phyloP scores from a whole-genome alignment of 92 coral and sea anemone species.

The Micromussa lordhowensis region DNA sequence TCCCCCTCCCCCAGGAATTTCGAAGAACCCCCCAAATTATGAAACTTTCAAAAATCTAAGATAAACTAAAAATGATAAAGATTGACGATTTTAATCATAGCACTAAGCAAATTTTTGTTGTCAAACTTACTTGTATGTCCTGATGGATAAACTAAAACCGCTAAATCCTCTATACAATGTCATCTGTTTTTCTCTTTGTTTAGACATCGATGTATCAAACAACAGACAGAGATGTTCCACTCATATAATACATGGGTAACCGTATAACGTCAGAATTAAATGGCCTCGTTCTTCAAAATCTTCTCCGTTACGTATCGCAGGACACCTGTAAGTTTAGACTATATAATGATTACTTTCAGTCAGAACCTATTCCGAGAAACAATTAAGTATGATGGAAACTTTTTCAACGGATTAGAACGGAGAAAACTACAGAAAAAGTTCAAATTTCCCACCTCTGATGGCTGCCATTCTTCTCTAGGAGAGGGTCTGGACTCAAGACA shows the following conservation, averaged over 20 bases:
- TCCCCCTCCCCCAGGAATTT: too few relatives aligned
- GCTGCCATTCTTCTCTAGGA: constrained; percentile 7
- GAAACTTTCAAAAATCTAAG: background rate
- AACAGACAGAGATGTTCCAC: too few relatives aligned
- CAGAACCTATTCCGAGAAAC: too few relatives aligned
- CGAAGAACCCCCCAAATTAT: background rate
- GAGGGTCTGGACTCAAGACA: background rate
- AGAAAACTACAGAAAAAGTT: background rate
- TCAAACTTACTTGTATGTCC: background rate
- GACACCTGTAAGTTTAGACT: background rate
- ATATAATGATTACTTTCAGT: too few relatives aligned
- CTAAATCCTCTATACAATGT: too few relatives aligned
- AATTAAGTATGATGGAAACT: background rate
- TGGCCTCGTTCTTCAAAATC: background rate
- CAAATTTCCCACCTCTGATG: constrained; percentile 37
- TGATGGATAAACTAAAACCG: background rate
- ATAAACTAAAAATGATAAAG: background rate
- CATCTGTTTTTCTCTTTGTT: background rate
- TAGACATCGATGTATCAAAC: background rate
- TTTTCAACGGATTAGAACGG: background rate
- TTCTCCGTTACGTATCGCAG: background rate
- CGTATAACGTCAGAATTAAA: background rate
- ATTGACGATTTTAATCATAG: background rate
- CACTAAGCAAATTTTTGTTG: background rate
- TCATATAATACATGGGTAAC: too few relatives aligned